phyloP scores from a whole-genome alignment of 2,113 vertebrate species.

The Puffinus mauretanicus region DNA sequence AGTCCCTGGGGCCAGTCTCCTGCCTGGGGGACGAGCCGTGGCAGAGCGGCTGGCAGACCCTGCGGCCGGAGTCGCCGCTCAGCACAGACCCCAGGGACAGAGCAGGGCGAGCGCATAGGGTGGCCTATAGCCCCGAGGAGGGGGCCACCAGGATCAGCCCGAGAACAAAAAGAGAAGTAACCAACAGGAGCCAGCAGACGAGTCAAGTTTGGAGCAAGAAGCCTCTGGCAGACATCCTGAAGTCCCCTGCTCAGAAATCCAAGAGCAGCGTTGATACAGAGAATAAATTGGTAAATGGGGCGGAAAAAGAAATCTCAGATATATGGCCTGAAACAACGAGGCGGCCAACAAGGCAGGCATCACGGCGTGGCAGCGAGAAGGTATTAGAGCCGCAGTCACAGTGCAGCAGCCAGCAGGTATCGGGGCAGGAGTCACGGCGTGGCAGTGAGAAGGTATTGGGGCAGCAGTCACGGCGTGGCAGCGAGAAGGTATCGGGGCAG shows the following conservation, averaged over 20 bases:
- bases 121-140: background rate
- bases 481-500: accelerated
- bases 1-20: background rate
- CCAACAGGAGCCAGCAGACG: background rate
- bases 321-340: accelerated
- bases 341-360: too few relatives aligned
- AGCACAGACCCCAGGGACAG: background rate
- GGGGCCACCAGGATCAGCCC: background rate
- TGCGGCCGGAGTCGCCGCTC: background rate
- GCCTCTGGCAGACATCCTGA: background rate
- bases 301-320: background rate
- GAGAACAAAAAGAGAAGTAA: background rate
- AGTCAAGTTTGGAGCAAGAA: background rate
- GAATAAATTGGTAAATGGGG: accelerated
- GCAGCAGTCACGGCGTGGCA: accelerated
- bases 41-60: background rate
- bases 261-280: background rate
- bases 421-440: accelerated
- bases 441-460: accelerated
- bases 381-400: accelerated
- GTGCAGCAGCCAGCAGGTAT: accelerated
- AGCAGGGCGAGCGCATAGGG: background rate
- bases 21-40: background rate
- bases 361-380: accelerated
- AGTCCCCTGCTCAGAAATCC: background rate